Evolutionary conservation across 2,888 invertebrate genomes (phyloP).

Genomic region (Plusia festucae): DNA sequence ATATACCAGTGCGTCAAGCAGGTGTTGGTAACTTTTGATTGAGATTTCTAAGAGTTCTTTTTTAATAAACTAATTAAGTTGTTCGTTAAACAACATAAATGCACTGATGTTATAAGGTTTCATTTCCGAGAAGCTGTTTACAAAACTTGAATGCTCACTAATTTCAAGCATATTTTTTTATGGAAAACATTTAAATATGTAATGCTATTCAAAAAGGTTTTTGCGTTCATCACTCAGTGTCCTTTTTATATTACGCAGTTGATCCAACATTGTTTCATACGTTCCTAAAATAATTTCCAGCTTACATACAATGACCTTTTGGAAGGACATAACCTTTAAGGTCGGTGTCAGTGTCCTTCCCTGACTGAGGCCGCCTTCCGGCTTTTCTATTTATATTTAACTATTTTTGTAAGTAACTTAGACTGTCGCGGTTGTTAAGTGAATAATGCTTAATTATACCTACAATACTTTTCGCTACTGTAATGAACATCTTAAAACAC

Average conservation of each 20-base stretch:
- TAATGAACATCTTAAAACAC: no score
- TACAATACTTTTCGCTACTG: no score
- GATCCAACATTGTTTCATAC: background rate
- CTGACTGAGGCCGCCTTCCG: background rate
- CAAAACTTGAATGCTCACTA: background rate
- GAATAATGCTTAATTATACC: no score
- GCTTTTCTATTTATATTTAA: background rate
- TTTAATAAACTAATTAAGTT: conserved; percentile 2
- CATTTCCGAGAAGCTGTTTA: background rate
- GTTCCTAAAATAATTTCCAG: background rate
- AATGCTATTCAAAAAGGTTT: background rate
- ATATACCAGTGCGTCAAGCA: background rate
- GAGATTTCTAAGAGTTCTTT: background rate
- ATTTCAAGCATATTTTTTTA: background rate
- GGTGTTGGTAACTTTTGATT: background rate
- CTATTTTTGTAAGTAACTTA: no score
- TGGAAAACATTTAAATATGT: background rate
- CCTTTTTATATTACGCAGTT: background rate
- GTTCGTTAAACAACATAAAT: background rate
- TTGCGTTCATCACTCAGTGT: background rate
- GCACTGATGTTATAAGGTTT: conserved; percentile 1
- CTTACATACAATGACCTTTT: background rate
- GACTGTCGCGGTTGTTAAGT: no score
- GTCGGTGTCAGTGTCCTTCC: background rate
- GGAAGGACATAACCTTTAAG: conserved; percentile 1